These are phyloP conservation scores for Seira ritae DNA, from an alignment of 2,888 invertebrate species.

Conservation along the genomic window DNA sequence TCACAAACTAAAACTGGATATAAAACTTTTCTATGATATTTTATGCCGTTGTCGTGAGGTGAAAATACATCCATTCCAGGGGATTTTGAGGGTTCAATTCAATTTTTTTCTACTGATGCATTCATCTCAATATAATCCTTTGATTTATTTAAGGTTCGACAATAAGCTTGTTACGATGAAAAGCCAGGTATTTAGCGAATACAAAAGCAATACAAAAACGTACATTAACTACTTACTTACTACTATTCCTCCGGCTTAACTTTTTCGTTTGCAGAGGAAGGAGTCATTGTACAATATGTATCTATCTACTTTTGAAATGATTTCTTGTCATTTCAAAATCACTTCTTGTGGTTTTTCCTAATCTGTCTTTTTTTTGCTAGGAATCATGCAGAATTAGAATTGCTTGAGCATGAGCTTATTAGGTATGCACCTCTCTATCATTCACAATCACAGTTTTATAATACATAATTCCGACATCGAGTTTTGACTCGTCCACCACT, in stretches of 20 bases:
- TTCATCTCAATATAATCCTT: neutral
- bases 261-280: no score
- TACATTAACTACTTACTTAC: no score
- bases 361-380: neutral
- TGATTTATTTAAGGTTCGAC: neutral
- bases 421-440: no score
- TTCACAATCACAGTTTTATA: no score
- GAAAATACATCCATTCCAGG: no score
- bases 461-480: no score
- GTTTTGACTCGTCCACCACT: neutral
- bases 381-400: neutral
- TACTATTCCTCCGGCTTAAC: no score
- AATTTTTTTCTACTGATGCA: neutral
- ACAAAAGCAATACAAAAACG: neutral
- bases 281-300: neutral
- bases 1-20: no score
- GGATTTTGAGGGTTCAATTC: no score
- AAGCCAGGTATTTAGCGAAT: neutral
- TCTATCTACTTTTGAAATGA: neutral
- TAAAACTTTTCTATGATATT: no score
- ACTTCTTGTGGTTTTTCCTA: neutral
- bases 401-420: no score
- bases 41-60: no score
- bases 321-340: neutral
- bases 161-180: neutral